Evolutionary conservation across 2,888 invertebrate species (phyloP), one percentile per base, ranked within the genome.

Genomic region (Tachina grossa): DNA sequence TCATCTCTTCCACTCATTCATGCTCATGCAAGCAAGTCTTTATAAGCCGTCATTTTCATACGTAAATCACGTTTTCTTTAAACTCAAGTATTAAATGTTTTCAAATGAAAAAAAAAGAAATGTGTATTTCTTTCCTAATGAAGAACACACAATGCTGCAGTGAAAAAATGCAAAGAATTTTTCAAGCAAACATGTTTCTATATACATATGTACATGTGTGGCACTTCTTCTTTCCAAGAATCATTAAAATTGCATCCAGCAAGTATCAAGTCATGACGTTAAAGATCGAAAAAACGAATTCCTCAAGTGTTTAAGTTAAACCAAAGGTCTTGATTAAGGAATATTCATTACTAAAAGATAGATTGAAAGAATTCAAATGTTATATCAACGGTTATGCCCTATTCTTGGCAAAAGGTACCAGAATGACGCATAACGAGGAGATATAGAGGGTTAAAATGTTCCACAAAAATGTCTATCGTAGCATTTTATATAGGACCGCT

Each of bases 1-100:
- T 66, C 66, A 74, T 51, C 68, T 75, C 53, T 78, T 61, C 16
- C 43, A 71, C 39, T 43, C 69, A 78, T 61, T 61, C 61, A 45
- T 41, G 49, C 41, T 51, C 78, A 69, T 49, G 41, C 78, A 69
- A 39, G 41, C 31, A 41, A 14, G 61, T 22, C 78, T 43, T 45
- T n/a, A 19, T 63, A 84, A 85, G 72, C 72, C 31, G 61, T 63
- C 74, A 55, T 77, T 81, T 81, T 77, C 49, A 77, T 81, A 77
- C 51, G 81, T 81, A 77, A 77, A 84, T 85, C 84, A 85, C 80
- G 84, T 84, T 81, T 80, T 61, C 61, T 43, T 55, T 45, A 39
- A 55, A 75, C 16, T 81, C 47, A 68, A 75, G 68, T 59, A 74
- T 68, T 66, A 51, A 59, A 68, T 74, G 66, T 66, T 74, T 53